Base-by-base conservation (phyloP, 2,888 invertebrate species). In the Camptogramma bilineatum region DNA sequence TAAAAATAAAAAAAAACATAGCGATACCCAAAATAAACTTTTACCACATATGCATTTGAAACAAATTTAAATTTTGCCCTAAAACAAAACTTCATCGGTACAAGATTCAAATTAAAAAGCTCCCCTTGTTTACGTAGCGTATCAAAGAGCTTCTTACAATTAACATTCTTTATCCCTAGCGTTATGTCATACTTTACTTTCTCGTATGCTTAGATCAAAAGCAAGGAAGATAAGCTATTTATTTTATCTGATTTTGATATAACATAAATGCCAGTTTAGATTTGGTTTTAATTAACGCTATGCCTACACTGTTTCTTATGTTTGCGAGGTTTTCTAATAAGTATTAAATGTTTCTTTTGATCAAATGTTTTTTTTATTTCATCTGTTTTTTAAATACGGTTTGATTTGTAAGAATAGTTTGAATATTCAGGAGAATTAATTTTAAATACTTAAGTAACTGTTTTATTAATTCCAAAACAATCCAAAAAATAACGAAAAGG, bases 81-180 rank as follows among this genome's bases (percentile, higher is more conserved):
- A 62, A 67, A 58, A 60, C 48, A 68, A 76, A 76, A 73, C 73
- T 76, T 75, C 72, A 71, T 71, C 64, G 64, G 64, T 51, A 67
- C n/a, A 73, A 73, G 77, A 78, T n/a, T 76, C 77, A 84, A 86
- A 85, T 86, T 85, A 85, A 86, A 85, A 84, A 79, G 72, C 70
- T 75, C 82, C 86, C 86, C 83, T 73, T 85, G 85, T 87, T 85
- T 86, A 86, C 77, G 71, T 75, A 79, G 78, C 74, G 82, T 85
- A 85, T 86, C 84, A 83, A 81, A 84, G 86, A 82, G 65, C 72
- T 65, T 73, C 78, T 79, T 75, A 79, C 82, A 87, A 86, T 87
- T 87, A 87, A 86, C 75, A 81, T 83, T 82, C 78, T 82, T 76
- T 79, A 79, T 80, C 83, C 76, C 79, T 78, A 73, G 71, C 78